Evolutionary conservation across 2,888 invertebrate species (phyloP), one percentile per base, ranked within the genome.

Genomic region (Lampropteryx suffumata): DNA sequence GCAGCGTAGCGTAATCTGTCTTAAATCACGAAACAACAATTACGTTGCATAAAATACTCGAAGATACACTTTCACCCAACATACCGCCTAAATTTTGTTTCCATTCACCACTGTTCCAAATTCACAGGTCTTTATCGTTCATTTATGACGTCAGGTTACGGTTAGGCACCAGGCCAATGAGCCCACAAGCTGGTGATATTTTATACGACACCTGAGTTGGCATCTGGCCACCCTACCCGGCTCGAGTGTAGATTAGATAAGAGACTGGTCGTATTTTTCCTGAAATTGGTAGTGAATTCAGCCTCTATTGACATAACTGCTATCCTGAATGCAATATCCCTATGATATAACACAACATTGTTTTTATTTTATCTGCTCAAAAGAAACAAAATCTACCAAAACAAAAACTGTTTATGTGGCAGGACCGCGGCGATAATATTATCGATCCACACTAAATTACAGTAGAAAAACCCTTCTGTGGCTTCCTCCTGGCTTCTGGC

Each of bases 391-490:
- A n/a, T n/a, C n/a, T n/a, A n/a, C n/a, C n/a, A n/a, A n/a, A n/a
- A n/a, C 35, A 21, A 39, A 39, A 39, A 39, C 43, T 39, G 41
- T 36, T 41, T 36, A 55, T 44, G 52, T 48, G 52, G 45, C 28
- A 33, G 41, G 12, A 27, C 12, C 24, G 35, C 41, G 52, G 60
- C 46, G 57, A 55, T 51, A 64, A 57, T 49, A 57, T 55, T 65
- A 63, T 71, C 57, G 65, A 61, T 63, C 62, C 50, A 46, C 47
- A 43, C 32, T 47, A 52, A 54, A 43, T 50, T 49, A 52, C 48
- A 36, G 45, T 42, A 50, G 51, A 57, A 49, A 49, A 49, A 50
- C 67, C 71, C 69, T 66, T 64, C 55, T 64, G 63, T 50, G 56
- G 27, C 58, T 51, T 53, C 52, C 57, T 45, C 7, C 48, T 56